These are phyloP conservation scores for Cryptotermes secundus DNA, from an alignment of 1,140 invertebrate genomes.

Conservation along the genomic window DNA sequence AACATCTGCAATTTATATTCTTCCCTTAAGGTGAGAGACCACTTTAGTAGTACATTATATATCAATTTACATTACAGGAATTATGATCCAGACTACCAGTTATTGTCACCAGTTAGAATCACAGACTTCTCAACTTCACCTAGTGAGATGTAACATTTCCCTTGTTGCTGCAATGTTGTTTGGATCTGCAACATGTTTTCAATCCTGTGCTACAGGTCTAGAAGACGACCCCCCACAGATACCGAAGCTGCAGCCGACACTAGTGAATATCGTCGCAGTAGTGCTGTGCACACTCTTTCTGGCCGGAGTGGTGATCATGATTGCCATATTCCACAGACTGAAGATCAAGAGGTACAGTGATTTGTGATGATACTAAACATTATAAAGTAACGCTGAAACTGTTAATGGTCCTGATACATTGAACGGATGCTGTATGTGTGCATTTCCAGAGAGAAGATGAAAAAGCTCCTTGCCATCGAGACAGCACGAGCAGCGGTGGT, in stretches of 20 bases:
- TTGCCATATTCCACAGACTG: constrained; percentile 49
- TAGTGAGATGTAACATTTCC: too few relatives aligned
- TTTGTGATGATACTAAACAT: neutral
- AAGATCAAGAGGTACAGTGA: constrained; percentile 48
- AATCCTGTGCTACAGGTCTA: neutral
- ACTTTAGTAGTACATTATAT: too few relatives aligned
- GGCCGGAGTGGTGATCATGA: constrained; percentile 57
- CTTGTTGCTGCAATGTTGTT: too few relatives aligned
- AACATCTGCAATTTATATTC: too few relatives aligned
- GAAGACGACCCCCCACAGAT: constrained; percentile 39
- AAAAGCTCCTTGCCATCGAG: constrained; percentile 75
- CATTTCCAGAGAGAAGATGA: constrained; percentile 63
- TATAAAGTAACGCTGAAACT: neutral
- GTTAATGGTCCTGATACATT: neutral
- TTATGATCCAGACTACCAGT: too few relatives aligned
- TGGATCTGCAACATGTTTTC: too few relatives aligned
- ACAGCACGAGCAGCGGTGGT: constrained; percentile 71
- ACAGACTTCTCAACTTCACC: too few relatives aligned
- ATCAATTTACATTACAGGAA: too few relatives aligned
- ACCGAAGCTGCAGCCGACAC: constrained; percentile 50
- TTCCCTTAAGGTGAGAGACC: too few relatives aligned
- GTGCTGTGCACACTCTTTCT: constrained; percentile 61
- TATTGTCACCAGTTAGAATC: too few relatives aligned
- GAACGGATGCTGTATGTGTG: neutral
- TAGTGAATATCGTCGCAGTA: constrained; percentile 59